Conservation (phyloP, 2,113 vertebrate species). For the Amblyopsis rosae region DNA sequence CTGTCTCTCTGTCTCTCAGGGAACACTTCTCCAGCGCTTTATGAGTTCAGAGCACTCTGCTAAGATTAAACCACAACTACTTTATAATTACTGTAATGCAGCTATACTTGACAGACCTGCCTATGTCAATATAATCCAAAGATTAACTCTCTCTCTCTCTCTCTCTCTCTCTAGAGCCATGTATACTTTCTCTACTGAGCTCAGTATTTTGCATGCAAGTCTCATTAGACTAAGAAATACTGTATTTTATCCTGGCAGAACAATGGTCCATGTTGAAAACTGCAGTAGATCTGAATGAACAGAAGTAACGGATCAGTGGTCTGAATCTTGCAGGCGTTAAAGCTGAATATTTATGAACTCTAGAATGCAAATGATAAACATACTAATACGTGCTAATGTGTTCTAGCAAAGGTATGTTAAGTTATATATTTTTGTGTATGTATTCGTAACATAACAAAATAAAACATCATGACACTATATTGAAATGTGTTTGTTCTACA, state of each 20-base stretch:
- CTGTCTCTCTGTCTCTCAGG: not conserved
- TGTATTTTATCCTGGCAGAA: slow-evolving; percentile 2
- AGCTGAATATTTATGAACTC: too few species aligned
- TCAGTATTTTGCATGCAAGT: not conserved
- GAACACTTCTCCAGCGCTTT: slow-evolving; percentile 37
- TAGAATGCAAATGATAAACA: too few species aligned
- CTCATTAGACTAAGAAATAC: slow-evolving; percentile 27
- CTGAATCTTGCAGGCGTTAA: too few species aligned
- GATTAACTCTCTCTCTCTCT: slow-evolving; percentile 32
- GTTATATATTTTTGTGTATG: too few species aligned
- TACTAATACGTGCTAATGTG: too few species aligned
- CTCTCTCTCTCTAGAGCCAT: not conserved
- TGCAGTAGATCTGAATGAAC: slow-evolving; percentile 2
- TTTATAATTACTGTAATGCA: slow-evolving; percentile 48
- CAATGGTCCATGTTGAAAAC: not conserved
- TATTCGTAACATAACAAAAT: too few species aligned
- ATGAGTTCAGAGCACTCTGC: slow-evolving; percentile 49
- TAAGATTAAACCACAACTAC: slow-evolving; percentile 45
- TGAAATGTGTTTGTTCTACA: too few species aligned
- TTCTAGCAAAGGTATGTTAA: too few species aligned
- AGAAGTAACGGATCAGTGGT: slow-evolving; percentile 17
- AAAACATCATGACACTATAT: too few species aligned
- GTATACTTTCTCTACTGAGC: not conserved
- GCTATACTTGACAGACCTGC: slow-evolving; percentile 33
- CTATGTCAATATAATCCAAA: slow-evolving; percentile 40